Evolutionary conservation across 2,888 invertebrate species (phyloP).

Genomic region (Augochlorella aurata): DNA sequence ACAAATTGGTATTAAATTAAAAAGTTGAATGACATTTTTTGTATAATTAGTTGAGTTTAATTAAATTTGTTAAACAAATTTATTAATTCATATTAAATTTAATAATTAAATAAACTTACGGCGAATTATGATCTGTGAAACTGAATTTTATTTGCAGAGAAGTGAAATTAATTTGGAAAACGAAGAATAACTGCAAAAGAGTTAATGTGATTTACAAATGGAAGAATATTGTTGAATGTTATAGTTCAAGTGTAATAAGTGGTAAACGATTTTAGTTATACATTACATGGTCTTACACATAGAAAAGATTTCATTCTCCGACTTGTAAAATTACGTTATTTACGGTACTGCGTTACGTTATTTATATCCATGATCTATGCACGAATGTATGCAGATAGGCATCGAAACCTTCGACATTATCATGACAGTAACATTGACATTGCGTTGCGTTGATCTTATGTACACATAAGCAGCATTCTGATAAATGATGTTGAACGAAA

Average conservation of each 20-base stretch:
- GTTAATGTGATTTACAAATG: no score
- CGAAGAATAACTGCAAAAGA: no score
- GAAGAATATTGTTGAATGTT: no score
- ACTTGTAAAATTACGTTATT: slow-evolving; percentile 25
- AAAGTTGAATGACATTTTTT: no score
- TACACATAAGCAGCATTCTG: slow-evolving; percentile 48
- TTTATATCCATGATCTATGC: slow-evolving; percentile 38
- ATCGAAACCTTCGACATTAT: slow-evolving; percentile 52
- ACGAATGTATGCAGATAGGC: slow-evolving; percentile 32
- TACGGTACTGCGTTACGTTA: slow-evolving; percentile 25
- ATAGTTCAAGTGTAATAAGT: not conserved
- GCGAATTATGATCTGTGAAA: no score
- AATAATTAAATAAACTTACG: no score
- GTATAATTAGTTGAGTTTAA: no score
- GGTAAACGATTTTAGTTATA: not conserved
- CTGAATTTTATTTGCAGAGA: no score
- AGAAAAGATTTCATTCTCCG: not conserved
- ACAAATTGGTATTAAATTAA: not conserved
- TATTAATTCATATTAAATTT: no score
- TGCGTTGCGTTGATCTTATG: slow-evolving; percentile 48
- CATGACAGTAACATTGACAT: slow-evolving; percentile 52
- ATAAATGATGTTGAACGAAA: slow-evolving; percentile 45
- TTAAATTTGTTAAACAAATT: no score
- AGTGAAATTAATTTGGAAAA: no score
- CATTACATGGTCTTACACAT: not conserved